phyloP scores from a whole-genome alignment of 35 echinoderm and acorn worm species.

The Patiria miniata region DNA sequence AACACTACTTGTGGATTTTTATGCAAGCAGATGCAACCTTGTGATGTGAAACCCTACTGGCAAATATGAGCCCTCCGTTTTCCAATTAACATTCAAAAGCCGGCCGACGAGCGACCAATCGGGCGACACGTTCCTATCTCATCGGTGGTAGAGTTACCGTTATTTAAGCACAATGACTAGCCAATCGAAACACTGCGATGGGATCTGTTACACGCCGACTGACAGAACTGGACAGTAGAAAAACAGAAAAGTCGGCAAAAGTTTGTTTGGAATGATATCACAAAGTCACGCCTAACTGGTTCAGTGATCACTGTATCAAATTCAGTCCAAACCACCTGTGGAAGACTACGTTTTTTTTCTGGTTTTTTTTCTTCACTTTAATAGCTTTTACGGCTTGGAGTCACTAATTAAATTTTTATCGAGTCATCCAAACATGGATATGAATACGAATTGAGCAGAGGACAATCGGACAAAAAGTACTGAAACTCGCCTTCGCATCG shows the following conservation, averaged over 20 bases:
- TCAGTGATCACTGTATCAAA: not conserved
- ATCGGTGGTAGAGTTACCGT: not conserved
- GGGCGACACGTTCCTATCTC: not conserved
- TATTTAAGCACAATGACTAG: not conserved
- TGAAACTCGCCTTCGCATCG: not conserved
- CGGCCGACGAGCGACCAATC: not conserved
- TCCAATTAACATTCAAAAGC: not conserved
- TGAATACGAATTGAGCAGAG: not conserved
- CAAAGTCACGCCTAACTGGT: constrained; percentile 6
- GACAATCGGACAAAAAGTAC: not conserved
- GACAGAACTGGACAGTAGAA: not conserved
- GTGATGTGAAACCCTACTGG: not conserved
- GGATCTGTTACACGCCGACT: not conserved
- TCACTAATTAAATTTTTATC: not conserved
- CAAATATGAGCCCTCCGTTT: not conserved
- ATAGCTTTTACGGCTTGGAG: not conserved
- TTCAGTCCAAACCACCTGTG: not conserved
- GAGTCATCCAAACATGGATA: not conserved
- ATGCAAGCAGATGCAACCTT: not conserved
- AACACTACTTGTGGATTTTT: not conserved
- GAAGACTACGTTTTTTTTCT: too few species aligned
- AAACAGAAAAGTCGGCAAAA: not conserved
- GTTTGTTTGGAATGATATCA: not conserved
- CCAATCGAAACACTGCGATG: not conserved
- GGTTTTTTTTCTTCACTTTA: too few species aligned